Evolutionary conservation across 2,888 invertebrate species (phyloP).

Genomic region (Chironomus riparius): DNA sequence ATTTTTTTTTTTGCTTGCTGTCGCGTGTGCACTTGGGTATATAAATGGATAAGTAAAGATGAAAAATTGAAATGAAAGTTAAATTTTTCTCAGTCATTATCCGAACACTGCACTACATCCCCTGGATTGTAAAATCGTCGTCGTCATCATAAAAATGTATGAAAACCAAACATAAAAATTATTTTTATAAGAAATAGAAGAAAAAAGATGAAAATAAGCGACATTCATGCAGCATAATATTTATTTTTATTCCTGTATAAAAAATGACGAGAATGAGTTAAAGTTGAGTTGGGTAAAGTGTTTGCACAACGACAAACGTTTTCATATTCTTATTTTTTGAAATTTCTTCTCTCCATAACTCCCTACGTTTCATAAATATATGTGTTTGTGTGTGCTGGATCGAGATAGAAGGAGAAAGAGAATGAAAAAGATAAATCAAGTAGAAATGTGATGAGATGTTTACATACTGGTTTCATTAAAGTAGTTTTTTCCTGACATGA

Average conservation of each 20-base stretch:
- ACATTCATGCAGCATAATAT: not conserved
- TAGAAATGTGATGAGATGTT: not conserved
- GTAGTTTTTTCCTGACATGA: no score
- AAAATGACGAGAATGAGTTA: not conserved
- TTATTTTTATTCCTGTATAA: not conserved
- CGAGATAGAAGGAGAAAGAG: not conserved
- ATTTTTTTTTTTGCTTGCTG: not conserved
- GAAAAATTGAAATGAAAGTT: not conserved
- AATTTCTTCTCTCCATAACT: not conserved
- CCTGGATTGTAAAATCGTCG: not conserved
- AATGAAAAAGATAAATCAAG: not conserved
- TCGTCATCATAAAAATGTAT: not conserved
- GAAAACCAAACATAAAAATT: not conserved
- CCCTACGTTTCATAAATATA: not conserved
- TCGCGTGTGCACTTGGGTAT: not conserved
- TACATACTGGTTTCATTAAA: not conserved
- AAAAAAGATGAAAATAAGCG: not conserved
- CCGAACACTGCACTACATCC: not conserved
- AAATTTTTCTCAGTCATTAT: not conserved
- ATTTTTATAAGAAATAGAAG: not conserved
- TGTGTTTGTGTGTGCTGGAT: not conserved
- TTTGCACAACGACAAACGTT: not conserved
- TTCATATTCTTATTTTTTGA: not conserved
- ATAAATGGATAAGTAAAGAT: not conserved
- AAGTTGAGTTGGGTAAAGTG: not conserved